Base-by-base conservation (phyloP, 1,140 invertebrate genomes). In the Pristionchus pacificus region DNA sequence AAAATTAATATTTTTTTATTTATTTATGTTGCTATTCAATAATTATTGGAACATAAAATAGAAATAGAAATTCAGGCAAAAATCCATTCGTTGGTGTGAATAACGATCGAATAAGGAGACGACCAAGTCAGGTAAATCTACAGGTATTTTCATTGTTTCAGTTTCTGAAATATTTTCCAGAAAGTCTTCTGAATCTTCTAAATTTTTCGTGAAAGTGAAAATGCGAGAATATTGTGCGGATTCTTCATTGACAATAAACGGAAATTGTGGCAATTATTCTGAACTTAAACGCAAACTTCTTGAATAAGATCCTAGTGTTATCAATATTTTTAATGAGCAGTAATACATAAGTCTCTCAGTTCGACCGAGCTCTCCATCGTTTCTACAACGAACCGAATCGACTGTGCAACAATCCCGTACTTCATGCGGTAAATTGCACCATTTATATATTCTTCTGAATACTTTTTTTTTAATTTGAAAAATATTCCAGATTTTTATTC, bases 331-430 rank as follows among this genome's bases (percentile, higher is more conserved):
- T 61, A 15, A 27, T 61, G 55, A 14, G 15, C 63, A n/a, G n/a
- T 33, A 6, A n/a, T n/a, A n/a, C n/a, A n/a, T n/a, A n/a, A n/a
- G n/a, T n/a, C n/a, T 75, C 74, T 59, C 55, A 75, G 74, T 75
- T 75, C 62, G 65, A 74, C 65, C 71, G 70, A 2, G 70, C 66
- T 14, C 55, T 75, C 2, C 74, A 74, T 62, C 65, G 67, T n/a
- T 38, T 76, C 49, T 75, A 75, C 62, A 19, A 60, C 1, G 71
- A 75, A 29, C 74, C 74, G 1, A 59, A 49, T 6, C 71, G 64
- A 60, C 10, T 75, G 0, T 73, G 68, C 61, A 19, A 38, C 15
- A 65, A 59, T 31, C 33, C 59, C 15, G 32, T 58, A 13, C 59
- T 73, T 3, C 71, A 74, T 57, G 6, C 6, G 38, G 38, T 49